A percentile compares a stretch with the other conserved stretches of the same genome.
Evolutionary conservation across 1,140 invertebrate genomes (phyloP).

Genomic region (Araneus ventricosus): DNA sequence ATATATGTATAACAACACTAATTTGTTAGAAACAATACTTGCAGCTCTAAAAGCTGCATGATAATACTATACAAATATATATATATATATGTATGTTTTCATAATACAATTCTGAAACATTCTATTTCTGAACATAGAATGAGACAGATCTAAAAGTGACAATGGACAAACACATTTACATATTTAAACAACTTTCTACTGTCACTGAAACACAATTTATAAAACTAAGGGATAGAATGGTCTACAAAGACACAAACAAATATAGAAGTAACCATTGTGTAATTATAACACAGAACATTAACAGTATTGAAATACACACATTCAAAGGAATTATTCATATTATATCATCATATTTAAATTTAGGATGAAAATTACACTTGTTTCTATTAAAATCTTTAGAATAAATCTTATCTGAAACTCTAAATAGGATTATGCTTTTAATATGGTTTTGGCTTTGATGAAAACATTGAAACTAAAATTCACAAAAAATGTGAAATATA

Average conservation of each 20-base stretch:
- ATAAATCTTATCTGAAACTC: too few relatives aligned
- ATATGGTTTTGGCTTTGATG: too few relatives aligned
- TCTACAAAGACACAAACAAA: neutral
- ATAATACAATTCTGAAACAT: neutral
- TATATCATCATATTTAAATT: too few relatives aligned
- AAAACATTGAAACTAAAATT: too few relatives aligned
- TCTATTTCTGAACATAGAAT: neutral
- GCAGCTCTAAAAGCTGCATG: constrained; percentile 37
- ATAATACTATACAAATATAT: too few relatives aligned
- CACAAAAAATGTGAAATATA: too few relatives aligned
- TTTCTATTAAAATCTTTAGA: too few relatives aligned
- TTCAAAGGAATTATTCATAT: too few relatives aligned
- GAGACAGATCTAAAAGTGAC: neutral
- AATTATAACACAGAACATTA: too few relatives aligned
- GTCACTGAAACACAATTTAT: neutral
- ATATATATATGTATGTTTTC: neutral
- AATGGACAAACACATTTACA: neutral
- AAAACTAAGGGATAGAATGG: neutral
- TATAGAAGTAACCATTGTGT: neutral
- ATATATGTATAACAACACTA: neutral
- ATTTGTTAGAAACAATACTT: constrained; percentile 55
- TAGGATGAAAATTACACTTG: too few relatives aligned
- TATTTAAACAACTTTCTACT: neutral
- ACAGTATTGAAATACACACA: too few relatives aligned
- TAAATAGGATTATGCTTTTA: too few relatives aligned